phyloP scores from a whole-genome alignment of 2,888 invertebrate species.

The Eulithis testata region DNA sequence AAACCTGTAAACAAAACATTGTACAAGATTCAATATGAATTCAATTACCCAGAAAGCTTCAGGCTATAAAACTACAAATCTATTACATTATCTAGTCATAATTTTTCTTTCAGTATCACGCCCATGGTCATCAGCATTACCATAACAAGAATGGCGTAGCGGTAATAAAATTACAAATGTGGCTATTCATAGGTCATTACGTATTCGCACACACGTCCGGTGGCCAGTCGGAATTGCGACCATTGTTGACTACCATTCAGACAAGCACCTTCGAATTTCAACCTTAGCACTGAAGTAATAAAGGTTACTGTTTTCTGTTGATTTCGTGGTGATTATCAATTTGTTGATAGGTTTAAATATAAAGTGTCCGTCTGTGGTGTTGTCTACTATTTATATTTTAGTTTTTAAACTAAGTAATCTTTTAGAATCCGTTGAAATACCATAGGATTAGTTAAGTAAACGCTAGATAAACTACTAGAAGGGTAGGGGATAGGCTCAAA shows the following conservation, averaged over 20 bases:
- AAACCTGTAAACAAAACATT: neutral
- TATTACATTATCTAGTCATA: conserved; percentile 12
- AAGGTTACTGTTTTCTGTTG: neutral
- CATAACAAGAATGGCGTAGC: conserved; percentile 64
- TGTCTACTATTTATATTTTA: neutral
- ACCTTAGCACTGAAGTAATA: conserved; percentile 5
- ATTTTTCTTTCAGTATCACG: conserved; percentile 46
- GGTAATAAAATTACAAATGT: conserved; percentile 74
- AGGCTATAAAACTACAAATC: conserved; percentile 13
- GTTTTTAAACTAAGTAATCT: too few species aligned
- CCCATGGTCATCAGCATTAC: conserved; percentile 60
- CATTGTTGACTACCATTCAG: conserved; percentile 49
- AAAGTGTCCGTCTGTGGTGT: neutral
- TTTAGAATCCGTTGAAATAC: too few species aligned
- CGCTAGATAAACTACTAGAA: too few species aligned
- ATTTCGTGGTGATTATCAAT: neutral
- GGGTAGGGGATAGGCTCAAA: too few species aligned
- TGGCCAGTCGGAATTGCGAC: conserved; percentile 57
- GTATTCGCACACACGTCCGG: conserved; percentile 70
- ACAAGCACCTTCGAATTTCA: conserved; percentile 14
- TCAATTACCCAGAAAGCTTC: conserved; percentile 15
- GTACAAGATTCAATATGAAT: neutral
- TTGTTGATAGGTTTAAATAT: neutral
- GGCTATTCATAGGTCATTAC: conserved; percentile 67
- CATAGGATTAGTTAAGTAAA: too few species aligned